A percentile compares a stretch with the other conserved stretches of the same genome.
phyloP scores from a whole-genome alignment of 1,140 invertebrate species.

The Drosophila pectinifera region DNA sequence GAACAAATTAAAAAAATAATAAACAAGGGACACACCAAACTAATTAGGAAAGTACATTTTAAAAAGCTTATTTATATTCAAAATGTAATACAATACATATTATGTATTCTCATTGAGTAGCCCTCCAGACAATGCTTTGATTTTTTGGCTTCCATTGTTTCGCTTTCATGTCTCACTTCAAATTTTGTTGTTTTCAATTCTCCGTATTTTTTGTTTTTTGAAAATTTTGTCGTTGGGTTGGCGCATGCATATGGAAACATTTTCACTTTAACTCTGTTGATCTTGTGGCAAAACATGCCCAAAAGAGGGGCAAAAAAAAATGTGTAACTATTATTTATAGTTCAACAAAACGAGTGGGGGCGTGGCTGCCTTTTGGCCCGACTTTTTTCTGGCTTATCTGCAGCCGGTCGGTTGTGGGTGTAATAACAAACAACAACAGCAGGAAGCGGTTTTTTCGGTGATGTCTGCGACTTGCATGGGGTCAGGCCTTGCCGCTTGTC shows the following conservation, averaged over 20 bases:
- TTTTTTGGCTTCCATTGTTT: constrained; percentile 9
- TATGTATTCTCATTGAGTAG: not conserved
- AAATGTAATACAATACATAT: not conserved
- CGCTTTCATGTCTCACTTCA: constrained; percentile 6
- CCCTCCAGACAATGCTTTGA: not conserved
- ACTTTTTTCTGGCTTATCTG: constrained; percentile 46
- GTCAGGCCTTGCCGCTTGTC: constrained; percentile 28
- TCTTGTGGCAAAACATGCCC: constrained; percentile 37
- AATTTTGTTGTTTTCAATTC: constrained; percentile 12
- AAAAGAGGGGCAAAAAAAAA: constrained; percentile 25
- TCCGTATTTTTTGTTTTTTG: not conserved
- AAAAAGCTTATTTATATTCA: not conserved
- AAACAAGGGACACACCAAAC: too few species aligned
- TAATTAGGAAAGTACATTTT: not conserved
- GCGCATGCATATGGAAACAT: constrained; percentile 41
- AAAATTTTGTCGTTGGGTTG: constrained; percentile 27
- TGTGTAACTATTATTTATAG: constrained; percentile 59
- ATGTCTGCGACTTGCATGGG: constrained; percentile 41
- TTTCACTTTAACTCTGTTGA: constrained; percentile 45
- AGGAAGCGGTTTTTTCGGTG: constrained; percentile 47
- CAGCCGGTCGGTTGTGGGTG: constrained; percentile 28
- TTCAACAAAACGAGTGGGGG: constrained; percentile 46
- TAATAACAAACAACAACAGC: constrained; percentile 52
- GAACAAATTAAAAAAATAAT: not conserved
- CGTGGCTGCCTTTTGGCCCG: constrained; percentile 19